Evolutionary conservation across 2,888 invertebrate genomes (phyloP).

Genomic region (Nephrotoma appendiculata): DNA sequence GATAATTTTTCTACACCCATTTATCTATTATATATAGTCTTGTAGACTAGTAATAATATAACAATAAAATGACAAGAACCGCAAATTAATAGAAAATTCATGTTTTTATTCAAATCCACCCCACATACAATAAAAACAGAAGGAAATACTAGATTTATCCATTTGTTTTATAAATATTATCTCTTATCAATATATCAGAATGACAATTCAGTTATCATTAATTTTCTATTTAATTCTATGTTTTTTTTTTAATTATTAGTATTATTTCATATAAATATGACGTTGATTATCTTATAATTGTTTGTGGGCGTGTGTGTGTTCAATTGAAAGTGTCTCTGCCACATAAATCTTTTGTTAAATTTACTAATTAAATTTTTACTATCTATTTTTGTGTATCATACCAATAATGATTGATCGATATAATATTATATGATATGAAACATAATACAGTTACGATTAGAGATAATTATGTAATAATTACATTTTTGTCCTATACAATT

Average conservation of each 20-base stretch:
- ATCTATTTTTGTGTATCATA: background rate
- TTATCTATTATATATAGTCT: too few species aligned
- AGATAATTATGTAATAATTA: too few species aligned
- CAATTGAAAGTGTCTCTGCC: background rate
- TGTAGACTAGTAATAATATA: background rate
- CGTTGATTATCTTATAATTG: background rate
- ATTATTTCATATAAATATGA: background rate
- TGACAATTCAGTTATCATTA: background rate
- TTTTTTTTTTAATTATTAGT: too few species aligned
- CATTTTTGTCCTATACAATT: too few species aligned
- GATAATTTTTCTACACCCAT: background rate
- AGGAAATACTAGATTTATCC: background rate
- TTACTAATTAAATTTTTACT: background rate
- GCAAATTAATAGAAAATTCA: background rate
- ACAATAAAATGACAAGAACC: background rate
- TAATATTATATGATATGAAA: background rate
- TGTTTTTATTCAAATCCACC: background rate
- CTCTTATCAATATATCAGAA: background rate
- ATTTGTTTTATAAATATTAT: background rate
- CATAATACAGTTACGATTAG: too few species aligned
- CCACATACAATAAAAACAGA: background rate
- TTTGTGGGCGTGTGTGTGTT: background rate
- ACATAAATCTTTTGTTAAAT: background rate
- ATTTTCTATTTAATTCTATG: background rate
- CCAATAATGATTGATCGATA: background rate